phyloP scores from a whole-genome alignment of 2,113 vertebrate species.

The Callithrix jacchus region DNA sequence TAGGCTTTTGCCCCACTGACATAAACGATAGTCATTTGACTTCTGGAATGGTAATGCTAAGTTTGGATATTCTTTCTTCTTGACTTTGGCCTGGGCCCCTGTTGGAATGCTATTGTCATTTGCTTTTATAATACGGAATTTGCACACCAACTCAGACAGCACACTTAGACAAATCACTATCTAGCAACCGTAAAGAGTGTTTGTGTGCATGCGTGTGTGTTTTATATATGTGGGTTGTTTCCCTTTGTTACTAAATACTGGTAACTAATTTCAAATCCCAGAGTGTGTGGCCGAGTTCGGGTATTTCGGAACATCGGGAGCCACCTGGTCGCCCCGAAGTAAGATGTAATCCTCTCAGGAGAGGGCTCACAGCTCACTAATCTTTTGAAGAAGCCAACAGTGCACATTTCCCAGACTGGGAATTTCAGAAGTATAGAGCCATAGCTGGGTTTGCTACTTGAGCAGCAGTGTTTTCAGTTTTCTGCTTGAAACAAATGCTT shows the following conservation, averaged over 20 bases:
- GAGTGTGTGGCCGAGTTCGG: slow-evolving; percentile 42
- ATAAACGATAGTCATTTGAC: slow-evolving; percentile 77
- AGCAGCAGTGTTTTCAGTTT: slow-evolving; percentile 24
- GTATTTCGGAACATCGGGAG: slow-evolving; percentile 5
- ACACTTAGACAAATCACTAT: neutral
- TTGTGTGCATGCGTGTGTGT: neutral
- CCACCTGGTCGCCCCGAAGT: slow-evolving; percentile 28
- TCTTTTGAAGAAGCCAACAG: neutral
- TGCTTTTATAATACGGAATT: slow-evolving; percentile 31
- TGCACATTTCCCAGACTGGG: neutral
- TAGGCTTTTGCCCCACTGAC: slow-evolving; percentile 73
- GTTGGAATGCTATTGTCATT: slow-evolving; percentile 45
- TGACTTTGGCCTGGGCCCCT: slow-evolving; percentile 51
- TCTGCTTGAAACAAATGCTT: slow-evolving; percentile 23
- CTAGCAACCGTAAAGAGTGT: neutral
- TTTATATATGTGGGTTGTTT: neutral
- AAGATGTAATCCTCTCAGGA: slow-evolving; percentile 42
- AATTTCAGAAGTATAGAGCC: slow-evolving; percentile 40
- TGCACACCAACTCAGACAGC: slow-evolving; percentile 21
- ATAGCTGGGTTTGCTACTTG: slow-evolving; percentile 29
- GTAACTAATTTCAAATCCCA: neutral
- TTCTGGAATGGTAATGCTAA: slow-evolving; percentile 72
- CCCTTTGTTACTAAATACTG: slow-evolving; percentile 33
- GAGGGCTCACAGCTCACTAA: slow-evolving; percentile 21
- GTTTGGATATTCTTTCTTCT: slow-evolving; percentile 73